Evolutionary conservation across 23 tunicate genomes (phyloP), one percentile per base, ranked within the genome.

Genomic region (Corella eumyota): DNA sequence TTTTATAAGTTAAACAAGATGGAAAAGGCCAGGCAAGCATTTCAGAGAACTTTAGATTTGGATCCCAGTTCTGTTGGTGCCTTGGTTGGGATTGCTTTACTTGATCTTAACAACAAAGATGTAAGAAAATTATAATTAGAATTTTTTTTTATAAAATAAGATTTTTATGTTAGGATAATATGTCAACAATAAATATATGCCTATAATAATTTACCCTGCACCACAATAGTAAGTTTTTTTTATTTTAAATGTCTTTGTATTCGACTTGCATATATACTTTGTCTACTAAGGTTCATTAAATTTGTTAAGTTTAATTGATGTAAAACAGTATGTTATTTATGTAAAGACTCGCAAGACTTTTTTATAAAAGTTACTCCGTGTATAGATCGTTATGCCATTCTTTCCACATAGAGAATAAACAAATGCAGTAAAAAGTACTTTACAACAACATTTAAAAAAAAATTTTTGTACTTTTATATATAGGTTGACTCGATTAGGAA

Each of bases 401-500:
- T n/a, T n/a, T n/a, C n/a, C n/a, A n/a, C n/a, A n/a, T n/a, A n/a
- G n/a, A n/a, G n/a, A n/a, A n/a, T n/a, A n/a, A n/a, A n/a, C n/a
- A n/a, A n/a, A n/a, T n/a, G n/a, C n/a, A n/a, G n/a, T n/a, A n/a
- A n/a, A n/a, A n/a, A n/a, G n/a, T n/a, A n/a, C n/a, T n/a, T n/a
- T n/a, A n/a, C n/a, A n/a, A n/a, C n/a, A n/a, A n/a, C n/a, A n/a
- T n/a, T n/a, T n/a, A n/a, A n/a, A n/a, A n/a, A n/a, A n/a, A n/a
- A n/a, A 51, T 19, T 25, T 51, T 60, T 33, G 45, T 60, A 46
- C 35, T 32, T 60, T 19, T 6, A 2, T 3, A 3, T 6, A 2
- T 62, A 79, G 88, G 78, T 88, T 52, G 92, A 81, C 51, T 82
- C 93, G 25, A 81, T 92, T 11, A 63, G 92, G 26, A 77, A 90